Conservation (phyloP, 2,888 invertebrate genomes). For the Cenopis cana region DNA sequence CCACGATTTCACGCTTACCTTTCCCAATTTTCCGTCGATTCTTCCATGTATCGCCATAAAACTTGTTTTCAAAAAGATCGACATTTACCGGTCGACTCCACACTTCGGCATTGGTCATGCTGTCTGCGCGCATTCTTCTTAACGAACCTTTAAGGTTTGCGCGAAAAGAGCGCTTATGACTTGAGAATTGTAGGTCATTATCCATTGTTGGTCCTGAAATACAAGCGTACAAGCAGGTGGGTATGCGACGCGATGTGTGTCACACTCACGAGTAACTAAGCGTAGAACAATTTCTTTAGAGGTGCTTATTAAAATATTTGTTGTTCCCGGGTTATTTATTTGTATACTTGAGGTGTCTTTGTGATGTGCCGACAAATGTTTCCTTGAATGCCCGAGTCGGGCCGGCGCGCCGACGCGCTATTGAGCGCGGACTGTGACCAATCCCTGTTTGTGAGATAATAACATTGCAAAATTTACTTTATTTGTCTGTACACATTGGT, state of each 20-base stretch:
- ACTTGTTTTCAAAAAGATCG: conserved; percentile 73
- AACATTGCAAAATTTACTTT: conserved; percentile 70
- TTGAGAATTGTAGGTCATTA: conserved; percentile 48
- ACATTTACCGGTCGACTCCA: conserved; percentile 67
- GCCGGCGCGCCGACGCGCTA: conserved; percentile 53
- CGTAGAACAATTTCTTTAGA: conserved; percentile 78
- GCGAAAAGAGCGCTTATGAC: conserved; percentile 51
- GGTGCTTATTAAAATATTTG: conserved; percentile 85
- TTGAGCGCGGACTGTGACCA: conserved; percentile 75
- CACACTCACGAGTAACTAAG: conserved; percentile 72
- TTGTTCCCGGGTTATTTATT: conserved; percentile 83
- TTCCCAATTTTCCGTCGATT: conserved; percentile 77
- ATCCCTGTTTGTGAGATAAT: conserved; percentile 73
- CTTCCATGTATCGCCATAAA: conserved; percentile 75
- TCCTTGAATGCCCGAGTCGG: conserved; percentile 67
- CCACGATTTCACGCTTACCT: conserved; percentile 79
- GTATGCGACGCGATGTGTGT: conserved; percentile 62
- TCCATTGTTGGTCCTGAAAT: conserved; percentile 31
- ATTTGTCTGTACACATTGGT: conserved; percentile 47
- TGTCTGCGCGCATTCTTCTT: conserved; percentile 64
- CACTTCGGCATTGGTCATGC: conserved; percentile 76
- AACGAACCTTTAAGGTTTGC: conserved; percentile 43
- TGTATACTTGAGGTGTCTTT: conserved; percentile 78
- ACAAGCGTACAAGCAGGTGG: conserved; percentile 62
- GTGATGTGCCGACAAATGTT: conserved; percentile 69